Base-by-base conservation (phyloP, 2,888 invertebrate genomes). In the Agrenia bidenticulata region DNA sequence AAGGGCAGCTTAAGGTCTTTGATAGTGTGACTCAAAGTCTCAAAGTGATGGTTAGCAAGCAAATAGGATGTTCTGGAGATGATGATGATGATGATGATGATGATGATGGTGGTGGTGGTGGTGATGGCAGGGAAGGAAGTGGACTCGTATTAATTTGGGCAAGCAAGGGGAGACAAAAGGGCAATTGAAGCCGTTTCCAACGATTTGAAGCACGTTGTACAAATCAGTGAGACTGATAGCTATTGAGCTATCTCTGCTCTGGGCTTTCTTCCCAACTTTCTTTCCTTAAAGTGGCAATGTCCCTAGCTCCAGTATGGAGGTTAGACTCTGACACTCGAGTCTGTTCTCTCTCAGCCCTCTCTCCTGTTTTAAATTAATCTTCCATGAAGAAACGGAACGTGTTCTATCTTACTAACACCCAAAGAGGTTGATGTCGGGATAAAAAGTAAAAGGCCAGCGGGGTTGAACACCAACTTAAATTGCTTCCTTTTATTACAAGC, bases 291-390 rank as follows among this genome's bases (percentile, higher is more conserved):
- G 4, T 32, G 5, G 5, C 11, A 32, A 32, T 32, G 32, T 32
- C 32, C 32, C 32, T 32, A 4, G 5, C 32, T 32, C 4, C 11
- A 32, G 32, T 32, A 11, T 11, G 32, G 32, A 32, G n/a, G n/a
- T n/a, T 4, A 32, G 32, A 4, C 32, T 32, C 32, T 32, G 32
- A 32, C 32, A 32, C 32, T 32, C 32, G 32, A 32, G 11, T 7
- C n/a, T 4, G 11, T 15, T 45, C 45, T 19, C 45, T 19, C n/a
- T 45, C 19, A n/a, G 4, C 5, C n/a, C n/a, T 15, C 23, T 11
- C 51, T 51, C 24, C 51, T 41, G 42, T 57, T 49, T 68, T 68
- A 68, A 71, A 68, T 71, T 71, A 71, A 71, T 68, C 68, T 68
- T 64, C 65, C 64, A 63, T 60, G 59, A 57, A 26, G 17, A 24